Evolutionary conservation across 2,797 vertebrate genomes (phyloP).

Genomic region (Sarcophilus harrisii): DNA sequence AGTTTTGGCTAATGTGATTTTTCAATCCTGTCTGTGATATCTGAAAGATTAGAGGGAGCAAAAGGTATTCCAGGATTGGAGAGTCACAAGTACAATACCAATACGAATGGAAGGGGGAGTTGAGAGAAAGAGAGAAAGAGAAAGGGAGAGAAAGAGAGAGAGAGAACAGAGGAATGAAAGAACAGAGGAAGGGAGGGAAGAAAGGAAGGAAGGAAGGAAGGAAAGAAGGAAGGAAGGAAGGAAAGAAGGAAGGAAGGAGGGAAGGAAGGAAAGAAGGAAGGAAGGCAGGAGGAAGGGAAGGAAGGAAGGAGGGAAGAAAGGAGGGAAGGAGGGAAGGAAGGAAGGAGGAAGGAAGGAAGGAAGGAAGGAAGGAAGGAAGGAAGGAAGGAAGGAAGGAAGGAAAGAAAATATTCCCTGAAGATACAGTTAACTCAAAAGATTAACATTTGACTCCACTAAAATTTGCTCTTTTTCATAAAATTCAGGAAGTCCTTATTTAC

Average conservation of each 20-base stretch:
- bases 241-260: background rate
- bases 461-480: background rate
- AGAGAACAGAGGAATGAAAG: accelerated
- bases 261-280: too few relatives aligned
- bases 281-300: background rate
- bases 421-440: background rate
- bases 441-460: background rate
- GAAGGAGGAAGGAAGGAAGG: accelerated
- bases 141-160: background rate
- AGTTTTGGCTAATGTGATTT: background rate
- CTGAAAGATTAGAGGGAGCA: background rate
- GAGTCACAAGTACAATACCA: background rate
- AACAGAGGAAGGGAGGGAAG: accelerated
- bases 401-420: background rate
- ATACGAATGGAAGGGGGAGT: background rate
- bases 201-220: background rate
- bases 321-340: background rate
- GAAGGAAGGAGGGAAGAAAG: too few relatives aligned
- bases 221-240: background rate
- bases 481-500: background rate
- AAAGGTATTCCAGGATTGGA: background rate
- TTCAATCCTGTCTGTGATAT: background rate
- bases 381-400: background rate
- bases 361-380: background rate
- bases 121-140: background rate